These are phyloP conservation scores for Paedocypris sp. DNA, from an alignment of 2,113 vertebrate genomes.

Conservation along the genomic window DNA sequence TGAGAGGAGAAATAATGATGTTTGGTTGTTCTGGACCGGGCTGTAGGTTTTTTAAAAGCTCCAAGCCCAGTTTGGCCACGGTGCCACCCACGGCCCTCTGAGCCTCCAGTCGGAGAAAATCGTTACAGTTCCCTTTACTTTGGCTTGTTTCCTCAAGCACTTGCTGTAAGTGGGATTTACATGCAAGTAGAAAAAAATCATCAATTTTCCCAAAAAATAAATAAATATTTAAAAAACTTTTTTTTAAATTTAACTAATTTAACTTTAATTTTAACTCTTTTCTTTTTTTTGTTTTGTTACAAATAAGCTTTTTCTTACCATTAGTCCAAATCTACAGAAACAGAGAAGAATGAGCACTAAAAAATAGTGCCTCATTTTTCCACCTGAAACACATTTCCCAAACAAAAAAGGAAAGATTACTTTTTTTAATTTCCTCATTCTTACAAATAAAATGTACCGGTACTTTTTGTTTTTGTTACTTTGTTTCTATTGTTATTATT, in stretches of 20 bases:
- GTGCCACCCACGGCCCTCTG: constrained; percentile 49
- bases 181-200: too few species aligned
- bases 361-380: constrained; percentile 37
- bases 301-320: constrained; percentile 25
- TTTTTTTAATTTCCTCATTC: too few species aligned
- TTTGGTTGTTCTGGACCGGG: constrained; percentile 52
- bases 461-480: too few species aligned
- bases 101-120: constrained; percentile 17
- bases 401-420: neutral
- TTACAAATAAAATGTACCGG: too few species aligned
- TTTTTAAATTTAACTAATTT: too few species aligned
- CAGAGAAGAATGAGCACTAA: constrained; percentile 37
- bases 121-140: constrained; percentile 19
- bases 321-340: constrained; percentile 23
- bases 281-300: too few species aligned
- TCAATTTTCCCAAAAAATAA: too few species aligned
- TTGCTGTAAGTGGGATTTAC: too few species aligned
- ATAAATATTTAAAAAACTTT: too few species aligned
- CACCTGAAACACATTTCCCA: constrained; percentile 30
- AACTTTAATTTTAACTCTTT: too few species aligned
- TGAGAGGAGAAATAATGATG: constrained; percentile 69
- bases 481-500: too few species aligned
- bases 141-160: neutral
- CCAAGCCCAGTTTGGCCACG: constrained; percentile 61
- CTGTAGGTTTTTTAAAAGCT: constrained; percentile 60